Percentiles rank a stretch among this genome's conserved stretches.
phyloP scores from a whole-genome alignment of 2,888 invertebrate species.

The Stomorhina lunata region DNA sequence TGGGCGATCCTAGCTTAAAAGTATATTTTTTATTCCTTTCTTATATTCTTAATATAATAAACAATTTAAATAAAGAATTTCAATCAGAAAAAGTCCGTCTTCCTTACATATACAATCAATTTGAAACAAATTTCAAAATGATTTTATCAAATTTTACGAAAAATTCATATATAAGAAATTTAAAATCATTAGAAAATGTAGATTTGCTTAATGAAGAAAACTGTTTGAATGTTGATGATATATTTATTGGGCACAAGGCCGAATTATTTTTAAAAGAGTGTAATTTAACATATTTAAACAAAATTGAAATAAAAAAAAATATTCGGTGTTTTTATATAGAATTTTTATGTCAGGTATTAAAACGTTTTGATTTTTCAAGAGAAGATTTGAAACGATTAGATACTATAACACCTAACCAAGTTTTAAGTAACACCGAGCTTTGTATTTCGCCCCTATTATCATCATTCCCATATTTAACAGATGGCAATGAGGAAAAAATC shows the following conservation, averaged over 20 bases:
- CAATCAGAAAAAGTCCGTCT: constrained; percentile 56
- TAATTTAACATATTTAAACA: constrained; percentile 18
- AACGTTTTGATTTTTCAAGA: constrained; percentile 35
- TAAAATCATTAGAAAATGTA: constrained; percentile 26
- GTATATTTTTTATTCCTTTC: constrained; percentile 54
- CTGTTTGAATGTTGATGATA: constrained; percentile 14
- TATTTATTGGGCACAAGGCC: constrained; percentile 43
- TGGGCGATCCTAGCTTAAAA: constrained; percentile 32
- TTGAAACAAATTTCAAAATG: constrained; percentile 59
- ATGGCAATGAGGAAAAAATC: constrained; percentile 4
- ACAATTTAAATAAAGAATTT: constrained; percentile 57
- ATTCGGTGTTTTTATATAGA: constrained; percentile 45
- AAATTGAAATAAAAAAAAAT: constrained; percentile 25
- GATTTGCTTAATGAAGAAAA: constrained; percentile 14
- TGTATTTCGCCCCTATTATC: background rate
- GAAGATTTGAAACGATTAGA: constrained; percentile 30
- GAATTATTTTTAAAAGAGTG: background rate
- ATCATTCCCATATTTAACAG: background rate
- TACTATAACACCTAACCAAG: constrained; percentile 30
- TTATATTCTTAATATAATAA: constrained; percentile 59
- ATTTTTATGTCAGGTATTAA: constrained; percentile 36
- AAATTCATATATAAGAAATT: constrained; percentile 16
- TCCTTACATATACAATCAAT: constrained; percentile 41
- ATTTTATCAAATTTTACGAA: constrained; percentile 54
- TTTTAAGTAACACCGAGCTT: constrained; percentile 27